Percentiles rank a stretch among this genome's conserved stretches.
phyloP scores from a whole-genome alignment of 2,113 vertebrate genomes.

The Myxocyprinus asiaticus region DNA sequence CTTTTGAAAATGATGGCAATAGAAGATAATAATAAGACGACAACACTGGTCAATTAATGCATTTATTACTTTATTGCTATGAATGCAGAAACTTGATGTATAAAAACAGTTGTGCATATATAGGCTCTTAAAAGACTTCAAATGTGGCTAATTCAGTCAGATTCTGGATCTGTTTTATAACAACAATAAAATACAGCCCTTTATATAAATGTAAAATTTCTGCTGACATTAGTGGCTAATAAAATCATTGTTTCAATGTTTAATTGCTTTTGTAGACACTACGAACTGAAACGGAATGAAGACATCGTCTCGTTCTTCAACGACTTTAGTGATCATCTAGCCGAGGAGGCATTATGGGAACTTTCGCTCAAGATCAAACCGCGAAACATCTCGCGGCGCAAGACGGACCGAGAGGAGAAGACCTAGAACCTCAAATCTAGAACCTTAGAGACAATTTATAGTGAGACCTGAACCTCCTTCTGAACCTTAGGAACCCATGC shows the following conservation, averaged over 20 bases:
- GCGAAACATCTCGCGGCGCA: slow-evolving; percentile 87
- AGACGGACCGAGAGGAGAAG: slow-evolving; percentile 94
- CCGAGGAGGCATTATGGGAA: slow-evolving; percentile 97
- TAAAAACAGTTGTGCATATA: no score
- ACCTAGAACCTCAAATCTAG: slow-evolving; percentile 74
- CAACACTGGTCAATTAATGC: no score
- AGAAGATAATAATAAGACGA: no score
- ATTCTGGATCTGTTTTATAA: no score
- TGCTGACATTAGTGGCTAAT: neutral
- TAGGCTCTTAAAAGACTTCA: no score
- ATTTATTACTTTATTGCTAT: no score
- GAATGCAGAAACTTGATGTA: no score
- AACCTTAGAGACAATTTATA: slow-evolving; percentile 1
- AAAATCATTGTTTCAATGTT: neutral
- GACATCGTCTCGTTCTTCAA: slow-evolving; percentile 98
- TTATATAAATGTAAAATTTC: neutral
- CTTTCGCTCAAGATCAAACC: slow-evolving; percentile 98
- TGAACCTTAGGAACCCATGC: slow-evolving; percentile 11
- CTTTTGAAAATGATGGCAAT: no score
- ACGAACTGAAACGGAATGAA: slow-evolving; percentile 92
- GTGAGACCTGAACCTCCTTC: slow-evolving; percentile 33
- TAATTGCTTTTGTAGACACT: slow-evolving; percentile 80
- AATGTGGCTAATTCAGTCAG: no score
- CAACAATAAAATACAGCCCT: no score
- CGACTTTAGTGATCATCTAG: slow-evolving; percentile 97